These are phyloP conservation scores for Cydia amplana DNA, from an alignment of 1,140 invertebrate genomes.

Conservation along the genomic window DNA sequence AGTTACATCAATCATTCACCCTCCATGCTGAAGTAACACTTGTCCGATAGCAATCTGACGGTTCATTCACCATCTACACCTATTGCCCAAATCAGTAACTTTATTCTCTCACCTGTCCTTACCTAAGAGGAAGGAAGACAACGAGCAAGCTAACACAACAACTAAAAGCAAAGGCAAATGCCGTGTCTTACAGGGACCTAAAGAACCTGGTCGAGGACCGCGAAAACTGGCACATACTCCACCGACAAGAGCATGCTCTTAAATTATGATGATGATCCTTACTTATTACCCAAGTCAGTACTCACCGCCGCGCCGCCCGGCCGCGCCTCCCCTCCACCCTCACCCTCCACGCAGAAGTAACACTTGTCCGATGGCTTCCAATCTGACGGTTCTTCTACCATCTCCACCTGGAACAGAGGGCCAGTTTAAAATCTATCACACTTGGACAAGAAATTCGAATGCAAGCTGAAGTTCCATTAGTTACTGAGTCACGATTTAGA, in stretches of 20 bases:
- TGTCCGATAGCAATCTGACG: conserved; percentile 89
- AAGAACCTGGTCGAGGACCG: no score
- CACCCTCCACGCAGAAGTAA: conserved; percentile 89
- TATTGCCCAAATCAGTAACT: neutral
- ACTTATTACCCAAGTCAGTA: neutral
- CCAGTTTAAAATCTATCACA: neutral
- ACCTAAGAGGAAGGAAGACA: no score
- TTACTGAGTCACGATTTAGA: no score
- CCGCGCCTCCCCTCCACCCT: conserved; percentile 39
- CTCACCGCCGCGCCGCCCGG: conserved; percentile 61
- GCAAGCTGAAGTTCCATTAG: no score
- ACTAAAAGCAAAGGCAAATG: no score
- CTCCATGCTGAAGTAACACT: conserved; percentile 92
- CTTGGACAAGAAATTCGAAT: neutral
- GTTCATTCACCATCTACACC: conserved; percentile 73
- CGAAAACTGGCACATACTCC: no score
- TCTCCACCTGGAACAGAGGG: conserved; percentile 53
- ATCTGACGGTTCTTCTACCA: conserved; percentile 82
- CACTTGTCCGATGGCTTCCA: conserved; percentile 93
- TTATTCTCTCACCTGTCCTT: no score
- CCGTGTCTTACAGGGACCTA: no score
- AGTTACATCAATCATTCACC: conserved; percentile 37
- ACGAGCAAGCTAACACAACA: no score
- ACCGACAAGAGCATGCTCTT: no score
- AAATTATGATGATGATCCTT: no score